phyloP scores from a whole-genome alignment of 2,797 vertebrate species.

The Anas flavirostris region DNA sequence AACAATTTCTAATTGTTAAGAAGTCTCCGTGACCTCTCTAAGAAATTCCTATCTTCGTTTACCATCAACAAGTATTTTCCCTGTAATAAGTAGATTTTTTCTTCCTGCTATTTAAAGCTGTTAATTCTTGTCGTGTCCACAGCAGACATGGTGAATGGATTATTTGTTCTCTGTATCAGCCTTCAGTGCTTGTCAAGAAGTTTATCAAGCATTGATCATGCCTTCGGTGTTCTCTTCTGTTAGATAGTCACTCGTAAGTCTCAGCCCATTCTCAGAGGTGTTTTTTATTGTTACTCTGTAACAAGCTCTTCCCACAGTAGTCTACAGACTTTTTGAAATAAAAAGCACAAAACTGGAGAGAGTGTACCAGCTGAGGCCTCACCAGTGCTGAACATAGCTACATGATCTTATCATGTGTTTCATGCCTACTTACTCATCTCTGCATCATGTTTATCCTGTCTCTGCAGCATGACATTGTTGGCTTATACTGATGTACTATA shows the following conservation, averaged over 20 bases:
- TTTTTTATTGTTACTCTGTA: neutral
- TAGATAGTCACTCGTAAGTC: neutral
- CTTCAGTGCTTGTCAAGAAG: neutral
- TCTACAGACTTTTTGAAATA: neutral
- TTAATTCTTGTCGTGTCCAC: neutral
- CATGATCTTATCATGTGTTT: neutral
- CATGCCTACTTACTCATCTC: neutral
- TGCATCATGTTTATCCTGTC: neutral
- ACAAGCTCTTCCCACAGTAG: neutral
- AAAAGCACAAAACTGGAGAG: neutral
- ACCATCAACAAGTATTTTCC: constrained; percentile 11
- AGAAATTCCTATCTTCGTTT: constrained; percentile 63
- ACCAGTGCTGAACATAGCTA: neutral
- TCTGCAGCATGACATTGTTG: neutral
- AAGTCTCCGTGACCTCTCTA: constrained; percentile 50
- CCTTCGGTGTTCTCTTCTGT: neutral
- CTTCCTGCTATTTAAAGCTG: neutral
- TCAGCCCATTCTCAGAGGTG: neutral
- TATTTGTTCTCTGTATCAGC: neutral
- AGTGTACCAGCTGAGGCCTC: neutral
- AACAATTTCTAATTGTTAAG: neutral
- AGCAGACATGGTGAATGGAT: neutral
- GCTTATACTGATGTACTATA: neutral
- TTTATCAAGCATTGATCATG: neutral
- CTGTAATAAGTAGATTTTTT: constrained; percentile 46